Evolutionary conservation across 2,888 invertebrate genomes (phyloP), one percentile per base, ranked within the genome.

Genomic region (Andricus curvator): DNA sequence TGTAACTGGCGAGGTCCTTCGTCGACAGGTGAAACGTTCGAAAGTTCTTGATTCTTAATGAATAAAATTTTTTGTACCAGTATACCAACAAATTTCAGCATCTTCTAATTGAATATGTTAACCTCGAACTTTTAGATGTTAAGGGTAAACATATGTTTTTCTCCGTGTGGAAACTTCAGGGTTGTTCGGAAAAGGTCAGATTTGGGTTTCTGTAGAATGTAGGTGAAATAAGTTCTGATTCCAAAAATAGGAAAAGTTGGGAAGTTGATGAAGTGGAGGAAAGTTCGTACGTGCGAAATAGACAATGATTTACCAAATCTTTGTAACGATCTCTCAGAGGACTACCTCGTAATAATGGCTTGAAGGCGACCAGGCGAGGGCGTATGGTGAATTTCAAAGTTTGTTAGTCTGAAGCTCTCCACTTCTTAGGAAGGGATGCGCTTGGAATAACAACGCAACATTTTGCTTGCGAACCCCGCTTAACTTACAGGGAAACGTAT

Each of bases 371-470:
- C 17, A 74, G 29, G 33, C 17, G 13, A 56, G 37, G 74, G 68
- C 78, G 60, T 77, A 64, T 82, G 84, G 84, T 82, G 87, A 90
- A 91, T 90, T 88, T 88, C 85, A 86, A 88, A 89, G 87, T 88
- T 88, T 85, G 88, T 88, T 83, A 85, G 85, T 88, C 85, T 82
- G 81, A 87, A 88, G 90, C 89, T 87, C 88, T 87, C 84, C 81
- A 85, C 82, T 89, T 89, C 90, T 89, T 85, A 85, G 87, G 88
- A 89, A 89, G 87, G 85, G 86, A 89, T 88, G 90, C 87, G 87
- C 76, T 81, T 87, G 87, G 91, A 91, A 91, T 91, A 91, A 88
- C 88, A 90, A 91, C 88, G 87, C 66, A 62, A 77, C 78, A 78
- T 80, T 80, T 78, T 80, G 78, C 67, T 74, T 60, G 78, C 33